Percentiles rank a stretch among this genome's conserved stretches.
Conservation (phyloP, 2,888 invertebrate species). For the Halocaridina rubra region DNA sequence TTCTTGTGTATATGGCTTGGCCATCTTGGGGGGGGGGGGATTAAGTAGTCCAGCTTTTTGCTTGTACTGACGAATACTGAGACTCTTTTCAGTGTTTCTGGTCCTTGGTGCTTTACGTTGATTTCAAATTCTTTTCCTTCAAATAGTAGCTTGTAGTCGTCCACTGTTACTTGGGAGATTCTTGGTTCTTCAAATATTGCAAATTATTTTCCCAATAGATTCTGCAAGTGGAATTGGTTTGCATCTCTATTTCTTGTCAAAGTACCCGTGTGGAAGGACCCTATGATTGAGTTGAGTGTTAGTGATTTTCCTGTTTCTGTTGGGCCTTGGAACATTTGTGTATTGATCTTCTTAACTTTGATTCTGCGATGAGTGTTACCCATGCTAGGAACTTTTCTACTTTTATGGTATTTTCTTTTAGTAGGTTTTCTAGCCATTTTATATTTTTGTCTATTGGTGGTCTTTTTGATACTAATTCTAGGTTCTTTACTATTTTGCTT, state of each 20-base stretch:
- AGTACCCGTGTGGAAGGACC: not conserved
- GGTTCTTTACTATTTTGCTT: not conserved
- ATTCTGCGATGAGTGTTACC: not conserved
- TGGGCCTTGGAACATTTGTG: slow-evolving; percentile 12
- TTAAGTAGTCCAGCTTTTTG: not conserved
- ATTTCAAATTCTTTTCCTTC: slow-evolving; percentile 11
- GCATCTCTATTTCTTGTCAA: slow-evolving; percentile 3
- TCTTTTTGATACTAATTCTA: not conserved
- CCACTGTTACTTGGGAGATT: not conserved
- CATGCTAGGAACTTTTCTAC: not conserved
- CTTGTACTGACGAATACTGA: not conserved
- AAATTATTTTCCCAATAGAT: not conserved
- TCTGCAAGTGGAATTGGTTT: slow-evolving; percentile 25
- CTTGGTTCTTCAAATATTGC: slow-evolving; percentile 31
- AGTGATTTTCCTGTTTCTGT: slow-evolving; percentile 32
- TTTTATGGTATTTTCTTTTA: not conserved
- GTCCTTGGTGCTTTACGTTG: slow-evolving; percentile 12
- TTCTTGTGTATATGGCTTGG: not conserved
- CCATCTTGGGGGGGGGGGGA: not conserved
- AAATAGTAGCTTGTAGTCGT: slow-evolving; percentile 13
- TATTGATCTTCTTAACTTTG: slow-evolving; percentile 1
- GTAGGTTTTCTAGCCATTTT: not conserved
- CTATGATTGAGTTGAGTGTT: not conserved
- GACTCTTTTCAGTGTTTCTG: not conserved
- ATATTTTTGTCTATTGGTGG: not conserved